phyloP scores from a whole-genome alignment of 2,888 invertebrate species.

The Amphipyra berbera region DNA sequence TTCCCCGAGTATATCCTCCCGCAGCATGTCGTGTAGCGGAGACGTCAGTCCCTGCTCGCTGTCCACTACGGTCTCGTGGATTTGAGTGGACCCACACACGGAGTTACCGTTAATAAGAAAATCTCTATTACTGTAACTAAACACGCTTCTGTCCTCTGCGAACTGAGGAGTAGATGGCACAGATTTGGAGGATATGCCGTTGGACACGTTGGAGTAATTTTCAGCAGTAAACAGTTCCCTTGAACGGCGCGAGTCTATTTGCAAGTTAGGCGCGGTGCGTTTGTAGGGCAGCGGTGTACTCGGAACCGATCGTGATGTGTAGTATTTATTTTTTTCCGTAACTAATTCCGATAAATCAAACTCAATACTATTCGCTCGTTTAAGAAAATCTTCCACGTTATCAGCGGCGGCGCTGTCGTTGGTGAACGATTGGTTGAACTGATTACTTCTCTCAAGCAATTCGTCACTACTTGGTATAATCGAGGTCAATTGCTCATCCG shows the following conservation, averaged over 20 bases:
- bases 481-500: constrained; percentile 79
- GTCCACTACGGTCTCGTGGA: constrained; percentile 75
- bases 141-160: constrained; percentile 86
- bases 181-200: constrained; percentile 92
- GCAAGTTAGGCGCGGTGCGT: constrained; percentile 77
- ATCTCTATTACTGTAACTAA: constrained; percentile 90
- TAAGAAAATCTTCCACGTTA: constrained; percentile 84
- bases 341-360: constrained; percentile 82
- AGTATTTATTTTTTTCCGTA: constrained; percentile 81
- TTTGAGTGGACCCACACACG: constrained; percentile 72
- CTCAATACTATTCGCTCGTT: constrained; percentile 84
- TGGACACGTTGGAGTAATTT: constrained; percentile 72
- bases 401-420: constrained; percentile 72
- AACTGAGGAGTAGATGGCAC: constrained; percentile 93
- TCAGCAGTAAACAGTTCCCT: constrained; percentile 77
- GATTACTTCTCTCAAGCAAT: constrained; percentile 73
- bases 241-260: constrained; percentile 81
- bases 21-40: constrained; percentile 82
- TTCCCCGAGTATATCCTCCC: constrained; percentile 79
- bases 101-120: constrained; percentile 91
- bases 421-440: constrained; percentile 77
- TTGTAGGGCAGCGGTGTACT: constrained; percentile 91
- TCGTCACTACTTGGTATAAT: constrained; percentile 82
- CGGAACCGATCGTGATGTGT: constrained; percentile 92
- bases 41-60: constrained; percentile 74